Conservation (phyloP, 2,797 vertebrate genomes). For the Pangasius mekongensis region DNA sequence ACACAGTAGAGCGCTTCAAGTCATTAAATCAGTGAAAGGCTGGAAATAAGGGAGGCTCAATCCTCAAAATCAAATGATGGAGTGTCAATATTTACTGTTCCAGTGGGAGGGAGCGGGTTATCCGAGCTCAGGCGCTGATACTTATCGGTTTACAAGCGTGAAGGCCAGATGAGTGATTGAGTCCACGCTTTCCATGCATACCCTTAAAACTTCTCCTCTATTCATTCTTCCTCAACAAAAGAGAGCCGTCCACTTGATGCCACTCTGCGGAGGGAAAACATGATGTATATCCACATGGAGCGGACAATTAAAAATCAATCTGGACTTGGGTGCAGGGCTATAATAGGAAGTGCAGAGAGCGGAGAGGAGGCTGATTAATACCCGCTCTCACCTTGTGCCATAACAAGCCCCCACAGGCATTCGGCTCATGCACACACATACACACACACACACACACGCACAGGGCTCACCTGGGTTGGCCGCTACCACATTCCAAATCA, state of each 20-base stretch:
- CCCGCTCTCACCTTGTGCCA: slow-evolving; percentile 83
- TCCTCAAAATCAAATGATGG: slow-evolving; percentile 45
- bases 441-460: slow-evolving; percentile 55
- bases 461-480: slow-evolving; percentile 61
- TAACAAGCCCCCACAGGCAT: slow-evolving; percentile 78
- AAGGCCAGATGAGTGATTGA: slow-evolving; percentile 51
- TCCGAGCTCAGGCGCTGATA: slow-evolving; percentile 33
- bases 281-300: slow-evolving; percentile 79
- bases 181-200: slow-evolving; percentile 30
- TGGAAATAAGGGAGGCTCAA: slow-evolving; percentile 27
- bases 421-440: slow-evolving; percentile 69
- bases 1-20: slow-evolving; percentile 15
- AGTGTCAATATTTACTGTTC: slow-evolving; percentile 55
- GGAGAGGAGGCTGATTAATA: slow-evolving; percentile 80
- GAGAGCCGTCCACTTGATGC: slow-evolving; percentile 22
- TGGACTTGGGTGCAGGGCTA: slow-evolving; percentile 73
- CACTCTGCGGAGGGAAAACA: slow-evolving; percentile 65
- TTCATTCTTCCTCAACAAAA: slow-evolving; percentile 28
- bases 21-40: slow-evolving; percentile 16
- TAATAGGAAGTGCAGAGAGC: slow-evolving; percentile 78
- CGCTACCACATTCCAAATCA: slow-evolving; percentile 60
- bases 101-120: slow-evolving; percentile 25
- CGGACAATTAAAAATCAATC: slow-evolving; percentile 86
- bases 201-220: slow-evolving; percentile 29
- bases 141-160: slow-evolving; percentile 44